Conservation (phyloP, 2,113 vertebrate species). For the Equus przewalskii region DNA sequence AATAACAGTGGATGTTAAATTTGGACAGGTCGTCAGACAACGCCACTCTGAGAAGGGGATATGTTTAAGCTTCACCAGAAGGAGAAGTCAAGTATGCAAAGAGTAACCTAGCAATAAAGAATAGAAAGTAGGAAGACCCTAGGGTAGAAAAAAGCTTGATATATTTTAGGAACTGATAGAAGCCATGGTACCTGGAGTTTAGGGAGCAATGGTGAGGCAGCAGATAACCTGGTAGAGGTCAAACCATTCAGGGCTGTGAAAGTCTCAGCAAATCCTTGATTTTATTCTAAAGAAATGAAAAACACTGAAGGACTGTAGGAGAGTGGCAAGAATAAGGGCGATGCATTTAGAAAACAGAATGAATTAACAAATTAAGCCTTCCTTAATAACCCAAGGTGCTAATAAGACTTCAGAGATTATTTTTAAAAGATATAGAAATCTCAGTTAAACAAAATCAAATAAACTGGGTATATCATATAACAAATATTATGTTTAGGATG, state of each 20-base stretch:
- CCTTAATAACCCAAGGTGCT: neutral
- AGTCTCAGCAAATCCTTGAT: neutral
- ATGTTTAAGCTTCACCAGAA: neutral
- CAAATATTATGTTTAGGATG: neutral
- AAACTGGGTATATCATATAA: neutral
- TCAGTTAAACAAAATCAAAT: slow-evolving; percentile 20
- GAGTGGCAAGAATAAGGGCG: neutral
- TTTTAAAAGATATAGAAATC: neutral
- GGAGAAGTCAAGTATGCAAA: neutral
- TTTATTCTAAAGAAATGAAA: neutral
- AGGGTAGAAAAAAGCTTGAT: neutral
- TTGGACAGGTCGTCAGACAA: neutral
- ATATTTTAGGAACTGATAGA: neutral
- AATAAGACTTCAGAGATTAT: neutral
- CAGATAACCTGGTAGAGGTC: neutral
- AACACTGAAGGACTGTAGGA: neutral
- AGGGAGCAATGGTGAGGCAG: neutral
- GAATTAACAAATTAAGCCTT: neutral
- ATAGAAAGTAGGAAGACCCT: neutral
- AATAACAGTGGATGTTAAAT: neutral
- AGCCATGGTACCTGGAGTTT: neutral
- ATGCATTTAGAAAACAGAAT: neutral
- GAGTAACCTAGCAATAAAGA: neutral
- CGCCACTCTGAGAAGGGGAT: neutral
- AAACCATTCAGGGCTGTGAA: neutral